Conservation (phyloP, 2,797 vertebrate species). For the Synaphobranchus kaupii region DNA sequence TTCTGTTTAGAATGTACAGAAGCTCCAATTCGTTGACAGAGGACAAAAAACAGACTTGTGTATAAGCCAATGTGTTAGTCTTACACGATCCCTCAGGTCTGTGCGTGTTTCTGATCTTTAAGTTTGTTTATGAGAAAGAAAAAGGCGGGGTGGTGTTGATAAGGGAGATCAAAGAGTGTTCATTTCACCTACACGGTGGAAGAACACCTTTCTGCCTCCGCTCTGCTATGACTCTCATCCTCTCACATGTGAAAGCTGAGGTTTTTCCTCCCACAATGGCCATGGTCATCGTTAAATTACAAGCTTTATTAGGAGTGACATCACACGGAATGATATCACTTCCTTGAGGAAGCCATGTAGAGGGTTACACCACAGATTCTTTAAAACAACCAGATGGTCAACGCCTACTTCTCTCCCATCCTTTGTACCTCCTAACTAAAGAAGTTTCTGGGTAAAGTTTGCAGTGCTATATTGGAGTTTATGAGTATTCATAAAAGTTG, state of each 20-base stretch:
- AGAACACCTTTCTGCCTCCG: neutral
- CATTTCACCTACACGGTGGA: neutral
- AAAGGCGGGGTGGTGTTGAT: neutral
- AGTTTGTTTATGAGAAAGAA: neutral
- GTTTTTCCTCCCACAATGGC: neutral
- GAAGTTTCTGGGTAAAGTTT: neutral
- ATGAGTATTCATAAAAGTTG: neutral
- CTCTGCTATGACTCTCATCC: neutral
- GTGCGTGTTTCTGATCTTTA: neutral
- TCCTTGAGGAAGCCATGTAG: conserved; percentile 5
- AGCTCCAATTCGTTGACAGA: neutral
- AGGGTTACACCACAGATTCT: neutral
- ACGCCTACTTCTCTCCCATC: neutral
- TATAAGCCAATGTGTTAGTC: neutral
- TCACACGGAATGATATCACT: conserved; percentile 4
- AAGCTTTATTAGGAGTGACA: neutral
- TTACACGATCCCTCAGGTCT: neutral
- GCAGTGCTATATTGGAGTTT: neutral
- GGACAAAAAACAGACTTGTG: neutral
- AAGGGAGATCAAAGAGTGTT: conserved; percentile 1
- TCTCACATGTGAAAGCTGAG: neutral
- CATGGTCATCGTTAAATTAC: neutral
- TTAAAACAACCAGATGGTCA: neutral
- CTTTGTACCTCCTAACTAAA: neutral
- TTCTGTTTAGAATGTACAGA: neutral